phyloP scores from a whole-genome alignment of 2,888 invertebrate species.

The Neoascia interrupta region DNA sequence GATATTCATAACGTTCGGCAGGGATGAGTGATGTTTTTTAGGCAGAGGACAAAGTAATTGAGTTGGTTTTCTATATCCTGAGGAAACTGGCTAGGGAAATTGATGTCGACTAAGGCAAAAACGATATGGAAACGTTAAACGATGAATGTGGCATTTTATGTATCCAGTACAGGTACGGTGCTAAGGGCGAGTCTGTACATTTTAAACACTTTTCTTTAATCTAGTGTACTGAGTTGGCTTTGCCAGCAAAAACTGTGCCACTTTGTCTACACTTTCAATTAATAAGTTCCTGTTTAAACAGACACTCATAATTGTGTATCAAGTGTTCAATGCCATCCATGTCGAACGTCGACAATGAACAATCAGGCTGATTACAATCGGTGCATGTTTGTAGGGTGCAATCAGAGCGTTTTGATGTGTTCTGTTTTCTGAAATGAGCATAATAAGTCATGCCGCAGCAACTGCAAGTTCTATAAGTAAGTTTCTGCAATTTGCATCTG shows the following conservation, averaged over 20 bases:
- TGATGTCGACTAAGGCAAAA: slow-evolving; percentile 18
- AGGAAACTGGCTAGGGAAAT: slow-evolving; percentile 28
- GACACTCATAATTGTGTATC: slow-evolving; percentile 5
- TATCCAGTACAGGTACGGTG: too few relatives aligned
- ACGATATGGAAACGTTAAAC: not conserved
- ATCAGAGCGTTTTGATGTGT: slow-evolving; percentile 42
- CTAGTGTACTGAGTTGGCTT: too few relatives aligned
- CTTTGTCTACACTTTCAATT: slow-evolving; percentile 44
- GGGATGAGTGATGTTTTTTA: not conserved
- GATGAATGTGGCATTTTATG: too few relatives aligned
- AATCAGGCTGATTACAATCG: slow-evolving; percentile 66
- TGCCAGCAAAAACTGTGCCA: not conserved
- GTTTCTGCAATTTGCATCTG: slow-evolving; percentile 8
- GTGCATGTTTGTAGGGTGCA: slow-evolving; percentile 24
- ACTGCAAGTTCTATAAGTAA: not conserved
- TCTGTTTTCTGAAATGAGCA: slow-evolving; percentile 40
- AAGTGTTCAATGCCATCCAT: slow-evolving; percentile 20
- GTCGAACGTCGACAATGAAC: slow-evolving; percentile 16
- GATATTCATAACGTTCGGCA: slow-evolving; percentile 11
- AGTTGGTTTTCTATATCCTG: slow-evolving; percentile 62
- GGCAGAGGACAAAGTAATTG: slow-evolving; percentile 41
- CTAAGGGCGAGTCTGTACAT: too few relatives aligned
- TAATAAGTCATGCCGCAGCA: slow-evolving; percentile 8
- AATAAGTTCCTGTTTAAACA: slow-evolving; percentile 64
- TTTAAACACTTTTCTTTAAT: too few relatives aligned